These are phyloP conservation scores for Drosophila tani DNA, from an alignment of 1,140 invertebrate genomes.

Conservation along the genomic window DNA sequence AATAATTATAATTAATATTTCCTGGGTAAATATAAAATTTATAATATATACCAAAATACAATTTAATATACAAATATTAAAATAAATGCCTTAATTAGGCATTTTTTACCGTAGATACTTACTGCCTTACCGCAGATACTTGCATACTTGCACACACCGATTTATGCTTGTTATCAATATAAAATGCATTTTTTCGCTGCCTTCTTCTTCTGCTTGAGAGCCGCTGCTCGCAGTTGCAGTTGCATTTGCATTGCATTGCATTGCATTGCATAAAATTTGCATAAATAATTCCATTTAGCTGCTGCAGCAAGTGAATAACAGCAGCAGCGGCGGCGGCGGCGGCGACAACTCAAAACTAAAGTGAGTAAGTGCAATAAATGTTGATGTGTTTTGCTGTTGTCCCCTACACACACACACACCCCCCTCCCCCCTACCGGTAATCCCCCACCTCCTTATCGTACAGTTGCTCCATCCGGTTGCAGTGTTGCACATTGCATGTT, in stretches of 20 bases:
- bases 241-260: conserved; percentile 10
- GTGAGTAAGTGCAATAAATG: conserved; percentile 54
- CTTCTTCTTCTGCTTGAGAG: conserved; percentile 24
- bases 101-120: not conserved
- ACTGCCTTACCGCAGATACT: not conserved
- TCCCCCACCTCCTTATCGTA: conserved; percentile 9
- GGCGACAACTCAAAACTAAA: conserved; percentile 45
- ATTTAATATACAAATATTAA: not conserved
- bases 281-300: conserved; percentile 67
- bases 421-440: conserved; percentile 12
- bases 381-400: conserved; percentile 32
- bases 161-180: conserved; percentile 74
- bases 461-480: conserved; percentile 47
- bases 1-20: too few species aligned
- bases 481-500: conserved; percentile 23
- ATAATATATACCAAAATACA: not conserved
- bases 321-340: not conserved
- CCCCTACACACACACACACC: too few species aligned
- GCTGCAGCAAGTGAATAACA: conserved; percentile 51
- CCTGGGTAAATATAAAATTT: too few species aligned
- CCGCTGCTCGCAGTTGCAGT: conserved; percentile 41
- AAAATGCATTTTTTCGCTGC: conserved; percentile 43
- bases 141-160: conserved; percentile 17
- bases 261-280: conserved; percentile 74
- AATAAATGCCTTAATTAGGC: not conserved